Conservation (phyloP, 2,113 vertebrate species). For the Athene noctua region DNA sequence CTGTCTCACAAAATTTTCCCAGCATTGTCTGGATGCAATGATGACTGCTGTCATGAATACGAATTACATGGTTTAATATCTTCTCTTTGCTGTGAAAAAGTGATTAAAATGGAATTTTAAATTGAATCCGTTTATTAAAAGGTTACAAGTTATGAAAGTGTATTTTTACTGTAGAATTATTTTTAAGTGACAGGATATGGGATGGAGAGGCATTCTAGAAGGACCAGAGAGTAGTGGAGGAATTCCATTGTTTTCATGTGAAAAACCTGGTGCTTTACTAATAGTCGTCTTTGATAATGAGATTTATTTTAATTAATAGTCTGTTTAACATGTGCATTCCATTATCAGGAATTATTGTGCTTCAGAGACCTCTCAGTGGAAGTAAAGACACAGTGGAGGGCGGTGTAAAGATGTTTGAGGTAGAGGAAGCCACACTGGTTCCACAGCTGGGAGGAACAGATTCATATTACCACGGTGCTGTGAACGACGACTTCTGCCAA, state of each 20-base stretch:
- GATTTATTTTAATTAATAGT: conserved; percentile 25
- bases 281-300: neutral
- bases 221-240: neutral
- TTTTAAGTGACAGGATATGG: neutral
- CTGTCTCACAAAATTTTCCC: conserved; percentile 27
- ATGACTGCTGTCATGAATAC: conserved; percentile 23
- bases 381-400: neutral
- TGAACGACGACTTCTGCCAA: neutral
- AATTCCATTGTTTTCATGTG: neutral
- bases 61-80: conserved; percentile 8
- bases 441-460: neutral
- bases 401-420: neutral
- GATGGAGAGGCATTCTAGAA: neutral
- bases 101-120: conserved; percentile 26
- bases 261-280: neutral
- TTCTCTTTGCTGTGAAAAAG: conserved; percentile 36
- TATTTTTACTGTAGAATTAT: neutral
- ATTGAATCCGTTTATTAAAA: neutral
- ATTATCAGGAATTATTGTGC: conserved; percentile 10
- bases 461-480: neutral
- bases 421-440: neutral
- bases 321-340: neutral
- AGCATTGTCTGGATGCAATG: neutral
- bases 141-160: neutral
- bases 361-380: neutral